These are phyloP conservation scores for Drosophila virilis DNA, from an alignment of 1,140 invertebrate genomes.

Conservation along the genomic window DNA sequence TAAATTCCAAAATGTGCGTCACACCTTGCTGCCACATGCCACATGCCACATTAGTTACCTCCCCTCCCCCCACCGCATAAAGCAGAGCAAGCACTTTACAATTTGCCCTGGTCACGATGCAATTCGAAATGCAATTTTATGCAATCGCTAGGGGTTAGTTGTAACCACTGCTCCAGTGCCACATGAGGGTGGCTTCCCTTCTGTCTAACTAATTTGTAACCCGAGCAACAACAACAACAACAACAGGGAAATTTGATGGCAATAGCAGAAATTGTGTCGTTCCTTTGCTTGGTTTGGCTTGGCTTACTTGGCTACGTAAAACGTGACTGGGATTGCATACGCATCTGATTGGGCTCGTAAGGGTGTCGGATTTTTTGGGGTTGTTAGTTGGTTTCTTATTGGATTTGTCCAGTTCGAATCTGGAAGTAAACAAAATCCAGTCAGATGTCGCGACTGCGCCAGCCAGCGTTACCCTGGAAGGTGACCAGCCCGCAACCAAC, in stretches of 20 bases:
- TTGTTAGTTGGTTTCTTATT: constrained; percentile 55
- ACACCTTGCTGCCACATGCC: constrained; percentile 46
- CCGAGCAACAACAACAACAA: constrained; percentile 36
- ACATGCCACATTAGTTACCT: constrained; percentile 8
- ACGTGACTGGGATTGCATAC: constrained; percentile 68
- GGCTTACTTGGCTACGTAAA: constrained; percentile 53
- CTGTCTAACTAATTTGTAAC: constrained; percentile 38
- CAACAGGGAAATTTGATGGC: constrained; percentile 27
- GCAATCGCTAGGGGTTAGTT: constrained; percentile 53
- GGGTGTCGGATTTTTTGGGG: constrained; percentile 33
- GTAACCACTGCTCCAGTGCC: constrained; percentile 13
- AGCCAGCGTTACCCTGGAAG: constrained; percentile 38
- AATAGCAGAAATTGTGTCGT: constrained; percentile 53
- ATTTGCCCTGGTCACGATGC: constrained; percentile 77
- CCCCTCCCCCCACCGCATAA: not conserved
- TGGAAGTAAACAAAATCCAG: constrained; percentile 78
- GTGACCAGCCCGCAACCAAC: constrained; percentile 60
- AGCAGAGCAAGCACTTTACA: constrained; percentile 48
- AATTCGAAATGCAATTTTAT: constrained; percentile 78
- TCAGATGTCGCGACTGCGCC: not conserved
- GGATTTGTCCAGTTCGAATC: constrained; percentile 49
- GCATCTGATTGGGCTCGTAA: constrained; percentile 42
- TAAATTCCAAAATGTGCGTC: constrained; percentile 64
- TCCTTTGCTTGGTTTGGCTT: constrained; percentile 29
- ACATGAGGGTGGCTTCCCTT: constrained; percentile 31